These are phyloP conservation scores for Pelosia muscerda DNA, from an alignment of 2,888 invertebrate genomes.

Conservation along the genomic window DNA sequence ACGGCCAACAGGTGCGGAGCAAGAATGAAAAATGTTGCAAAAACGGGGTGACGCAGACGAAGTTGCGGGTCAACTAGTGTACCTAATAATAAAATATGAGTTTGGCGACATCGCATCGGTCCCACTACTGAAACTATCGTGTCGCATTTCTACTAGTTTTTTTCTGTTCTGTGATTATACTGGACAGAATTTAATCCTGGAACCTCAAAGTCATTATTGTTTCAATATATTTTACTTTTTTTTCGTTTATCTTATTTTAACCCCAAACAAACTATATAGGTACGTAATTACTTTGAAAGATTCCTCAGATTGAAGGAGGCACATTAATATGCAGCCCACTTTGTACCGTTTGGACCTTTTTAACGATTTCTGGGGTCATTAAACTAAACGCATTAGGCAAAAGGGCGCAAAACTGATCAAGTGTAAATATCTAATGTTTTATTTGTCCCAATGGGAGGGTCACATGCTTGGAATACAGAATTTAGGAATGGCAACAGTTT, in stretches of 20 bases:
- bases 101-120: too few species aligned
- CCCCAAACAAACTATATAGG: slow-evolving; percentile 21
- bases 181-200: not conserved
- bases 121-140: too few species aligned
- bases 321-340: slow-evolving; percentile 40
- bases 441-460: slow-evolving; percentile 63
- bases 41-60: too few species aligned
- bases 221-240: not conserved
- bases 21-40: too few species aligned
- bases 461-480: slow-evolving; percentile 43
- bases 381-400: slow-evolving; percentile 77
- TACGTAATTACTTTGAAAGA: slow-evolving; percentile 25
- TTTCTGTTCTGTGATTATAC: too few species aligned
- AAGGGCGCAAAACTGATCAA: slow-evolving; percentile 81
- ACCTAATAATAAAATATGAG: too few species aligned
- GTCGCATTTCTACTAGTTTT: too few species aligned
- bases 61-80: too few species aligned
- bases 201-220: not conserved
- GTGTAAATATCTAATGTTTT: slow-evolving; percentile 82
- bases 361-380: slow-evolving; percentile 78
- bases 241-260: not conserved
- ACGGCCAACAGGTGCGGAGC: too few species aligned
- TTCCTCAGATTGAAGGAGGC: slow-evolving; percentile 30
- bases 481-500: slow-evolving; percentile 29
- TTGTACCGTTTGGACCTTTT: slow-evolving; percentile 57